Base-by-base conservation (phyloP, 2,797 vertebrate species). In the Lepidocolaptes lacrymiger region DNA sequence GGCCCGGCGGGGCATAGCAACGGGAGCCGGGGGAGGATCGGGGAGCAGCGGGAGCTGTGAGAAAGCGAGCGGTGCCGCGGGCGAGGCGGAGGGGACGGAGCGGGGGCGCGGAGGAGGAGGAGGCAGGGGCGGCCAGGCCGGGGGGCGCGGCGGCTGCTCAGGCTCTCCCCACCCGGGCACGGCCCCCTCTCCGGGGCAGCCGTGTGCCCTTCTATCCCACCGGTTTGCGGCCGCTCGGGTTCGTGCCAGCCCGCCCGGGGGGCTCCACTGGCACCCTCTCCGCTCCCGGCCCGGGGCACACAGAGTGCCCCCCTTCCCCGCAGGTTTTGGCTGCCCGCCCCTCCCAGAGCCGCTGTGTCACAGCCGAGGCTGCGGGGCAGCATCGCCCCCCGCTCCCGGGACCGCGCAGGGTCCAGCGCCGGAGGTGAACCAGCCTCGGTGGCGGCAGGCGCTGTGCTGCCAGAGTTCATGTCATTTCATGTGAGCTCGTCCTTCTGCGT, bases 1-100 rank as follows among this genome's bases (percentile, higher is more conserved):
- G 5, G 76, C 86, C 83, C 48, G 77, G 89, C 94, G 64, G 96
- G 94, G 94, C 96, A 90, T 96, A 83, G 96, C 95, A 93, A 81
- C 92, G 24, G 92, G 95, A 92, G 76, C 69, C 52, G 39, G 58
- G 77, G 84, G 87, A 91, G 84, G 88, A 79, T 58, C 56, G 41
- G 56, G 55, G 73, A 87, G 89, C 91, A 81, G 84, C 73, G 14
- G 93, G 93, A 95, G 83, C 61, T 93, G 85, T 94, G 94, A 86
- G 51, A 80, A 91, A 86, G 75, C 73, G 46, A 76, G 76, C 10
- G 30, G 88, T 62, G 55, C 61, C 22, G 74, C 82, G 18, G 67
- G 76, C 52, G 56, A 91, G 88, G 81, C 44, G 52, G 85, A 48
- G 85, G 52, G 79, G 36, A 49, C 9, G 14, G 71, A 37, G 48